These are phyloP conservation scores for Tinea trinotella DNA, from an alignment of 2,888 invertebrate species.

Conservation along the genomic window DNA sequence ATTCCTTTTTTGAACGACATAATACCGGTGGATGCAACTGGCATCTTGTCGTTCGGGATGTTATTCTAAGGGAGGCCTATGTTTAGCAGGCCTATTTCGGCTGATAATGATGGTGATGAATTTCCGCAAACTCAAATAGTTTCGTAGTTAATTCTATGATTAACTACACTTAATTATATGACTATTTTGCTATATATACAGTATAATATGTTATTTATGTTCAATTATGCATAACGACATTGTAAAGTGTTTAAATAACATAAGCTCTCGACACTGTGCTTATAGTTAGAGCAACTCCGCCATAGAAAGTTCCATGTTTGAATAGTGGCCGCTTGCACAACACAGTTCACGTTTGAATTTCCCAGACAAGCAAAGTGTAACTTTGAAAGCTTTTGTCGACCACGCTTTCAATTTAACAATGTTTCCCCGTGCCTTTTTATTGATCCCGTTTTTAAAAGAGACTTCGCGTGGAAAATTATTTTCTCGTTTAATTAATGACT, in stretches of 20 bases:
- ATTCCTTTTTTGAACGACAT: too few relatives aligned
- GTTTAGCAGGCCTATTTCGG: too few relatives aligned
- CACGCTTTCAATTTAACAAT: constrained; percentile 13
- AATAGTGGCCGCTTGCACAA: constrained; percentile 17
- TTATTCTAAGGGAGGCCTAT: too few relatives aligned
- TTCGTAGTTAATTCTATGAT: too few relatives aligned
- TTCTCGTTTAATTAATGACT: background rate
- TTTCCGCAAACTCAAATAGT: too few relatives aligned
- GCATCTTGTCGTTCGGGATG: too few relatives aligned
- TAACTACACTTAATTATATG: too few relatives aligned
- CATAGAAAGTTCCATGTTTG: constrained; percentile 19
- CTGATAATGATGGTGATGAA: too few relatives aligned
- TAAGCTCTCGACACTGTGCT: background rate
- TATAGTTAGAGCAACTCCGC: background rate
- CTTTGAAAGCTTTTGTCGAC: constrained; percentile 19
- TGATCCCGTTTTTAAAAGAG: background rate
- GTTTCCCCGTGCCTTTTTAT: background rate
- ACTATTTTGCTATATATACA: too few relatives aligned
- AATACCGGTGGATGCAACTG: too few relatives aligned
- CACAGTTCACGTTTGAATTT: constrained; percentile 18
- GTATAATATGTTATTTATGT: background rate
- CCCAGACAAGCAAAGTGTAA: constrained; percentile 10
- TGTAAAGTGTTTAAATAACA: constrained; percentile 4
- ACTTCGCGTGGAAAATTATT: background rate
- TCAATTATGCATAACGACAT: background rate